Conservation (phyloP, 1,140 invertebrate genomes). For the Drosophila lini region DNA sequence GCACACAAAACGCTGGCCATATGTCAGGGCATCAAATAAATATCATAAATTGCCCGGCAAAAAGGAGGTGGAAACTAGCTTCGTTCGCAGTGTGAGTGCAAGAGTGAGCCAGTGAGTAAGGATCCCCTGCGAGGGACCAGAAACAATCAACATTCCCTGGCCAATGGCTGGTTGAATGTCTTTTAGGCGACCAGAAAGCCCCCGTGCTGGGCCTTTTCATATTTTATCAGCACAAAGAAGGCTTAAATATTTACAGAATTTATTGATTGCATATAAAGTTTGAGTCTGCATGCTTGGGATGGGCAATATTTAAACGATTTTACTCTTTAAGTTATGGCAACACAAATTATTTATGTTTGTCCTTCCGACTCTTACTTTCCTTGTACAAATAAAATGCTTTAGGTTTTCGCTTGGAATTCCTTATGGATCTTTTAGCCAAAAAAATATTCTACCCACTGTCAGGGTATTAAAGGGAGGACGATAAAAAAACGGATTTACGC, state of each 20-base stretch:
- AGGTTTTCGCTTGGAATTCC: background rate
- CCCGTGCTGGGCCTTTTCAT: background rate
- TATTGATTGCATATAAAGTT: slow-evolving; percentile 40
- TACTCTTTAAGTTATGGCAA: slow-evolving; percentile 1
- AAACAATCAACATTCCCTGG: slow-evolving; percentile 44
- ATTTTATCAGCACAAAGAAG: slow-evolving; percentile 8
- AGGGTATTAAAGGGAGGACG: slow-evolving; percentile 21
- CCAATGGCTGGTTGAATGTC: slow-evolving; percentile 10
- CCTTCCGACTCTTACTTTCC: background rate
- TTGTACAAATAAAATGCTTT: background rate
- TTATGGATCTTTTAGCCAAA: background rate
- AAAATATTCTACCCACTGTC: background rate
- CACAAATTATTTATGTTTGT: background rate
- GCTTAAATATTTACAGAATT: slow-evolving; percentile 39
- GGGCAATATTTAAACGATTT: background rate
- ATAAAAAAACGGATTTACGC: slow-evolving; percentile 72
- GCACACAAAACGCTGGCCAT: slow-evolving; percentile 69
- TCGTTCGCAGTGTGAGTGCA: slow-evolving; percentile 11
- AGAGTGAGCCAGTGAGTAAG: slow-evolving; percentile 9
- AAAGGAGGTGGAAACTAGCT: slow-evolving; percentile 1
- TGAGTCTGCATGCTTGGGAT: background rate
- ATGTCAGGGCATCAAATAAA: slow-evolving; percentile 72
- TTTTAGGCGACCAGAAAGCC: background rate
- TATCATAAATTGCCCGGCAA: slow-evolving; percentile 69
- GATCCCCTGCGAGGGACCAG: slow-evolving; percentile 1